Evolutionary conservation across 2,888 invertebrate genomes (phyloP).

Genomic region (Nephrocerus scutellatus): DNA sequence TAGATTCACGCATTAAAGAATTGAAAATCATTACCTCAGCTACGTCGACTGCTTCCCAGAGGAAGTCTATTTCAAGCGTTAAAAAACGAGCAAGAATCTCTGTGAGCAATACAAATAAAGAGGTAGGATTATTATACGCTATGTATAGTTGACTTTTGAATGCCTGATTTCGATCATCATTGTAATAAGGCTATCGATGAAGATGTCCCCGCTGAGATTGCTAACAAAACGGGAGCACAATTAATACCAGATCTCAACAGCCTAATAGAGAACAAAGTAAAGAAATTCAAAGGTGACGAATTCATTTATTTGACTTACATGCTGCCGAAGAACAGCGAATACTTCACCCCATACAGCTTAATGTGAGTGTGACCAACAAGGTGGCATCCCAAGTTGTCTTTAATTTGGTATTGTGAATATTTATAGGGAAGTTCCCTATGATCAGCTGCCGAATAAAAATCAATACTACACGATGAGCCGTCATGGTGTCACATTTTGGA

Average conservation of each 20-base stretch:
- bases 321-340: constrained; percentile 63
- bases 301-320: constrained; percentile 74
- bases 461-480: constrained; percentile 76
- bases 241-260: constrained; percentile 40
- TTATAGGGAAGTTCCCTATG: constrained; percentile 65
- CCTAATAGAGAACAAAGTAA: constrained; percentile 47
- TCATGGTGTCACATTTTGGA: constrained; percentile 74
- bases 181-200: background rate
- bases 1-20: constrained; percentile 15
- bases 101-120: background rate
- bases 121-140: too few relatives aligned
- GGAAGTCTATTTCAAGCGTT: background rate
- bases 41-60: background rate
- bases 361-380: constrained; percentile 49
- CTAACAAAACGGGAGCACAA: constrained; percentile 35
- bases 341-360: constrained; percentile 68
- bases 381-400: background rate
- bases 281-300: constrained; percentile 50
- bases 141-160: too few relatives aligned
- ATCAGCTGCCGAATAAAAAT: constrained; percentile 56
- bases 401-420: background rate
- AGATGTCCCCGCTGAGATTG: background rate
- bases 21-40: constrained; percentile 18
- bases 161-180: too few relatives aligned
- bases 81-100: background rate